Percentiles rank a stretch among this genome's conserved stretches.
Conservation (phyloP, 2,797 vertebrate species). For the Spinibarbus caldwelli region DNA sequence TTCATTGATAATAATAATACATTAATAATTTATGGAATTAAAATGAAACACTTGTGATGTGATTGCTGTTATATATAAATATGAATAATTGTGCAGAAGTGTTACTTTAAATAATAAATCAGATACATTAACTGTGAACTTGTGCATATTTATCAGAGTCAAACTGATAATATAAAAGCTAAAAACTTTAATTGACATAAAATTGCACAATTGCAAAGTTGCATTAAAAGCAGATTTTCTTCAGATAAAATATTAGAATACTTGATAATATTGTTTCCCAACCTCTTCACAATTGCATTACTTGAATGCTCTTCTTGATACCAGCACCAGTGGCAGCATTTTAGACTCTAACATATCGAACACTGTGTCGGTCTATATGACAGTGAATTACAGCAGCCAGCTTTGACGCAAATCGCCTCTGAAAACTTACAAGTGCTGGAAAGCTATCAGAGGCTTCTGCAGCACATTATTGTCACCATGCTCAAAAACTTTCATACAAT, state of each 20-base stretch:
- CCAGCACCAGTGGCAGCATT: background rate
- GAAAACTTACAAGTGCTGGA: constrained; percentile 67
- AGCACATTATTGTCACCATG: constrained; percentile 69
- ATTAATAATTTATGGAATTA: background rate
- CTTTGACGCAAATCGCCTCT: constrained; percentile 70
- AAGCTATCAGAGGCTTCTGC: constrained; percentile 65
- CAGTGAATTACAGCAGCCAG: constrained; percentile 57
- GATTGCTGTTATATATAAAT: background rate
- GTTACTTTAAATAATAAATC: background rate
- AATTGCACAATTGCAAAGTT: background rate
- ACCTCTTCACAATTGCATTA: background rate
- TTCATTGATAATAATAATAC: background rate
- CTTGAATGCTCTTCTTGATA: background rate
- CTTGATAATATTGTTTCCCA: background rate
- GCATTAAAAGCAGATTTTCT: background rate
- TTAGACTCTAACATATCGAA: background rate
- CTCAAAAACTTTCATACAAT: constrained; percentile 67
- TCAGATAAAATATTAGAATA: background rate
- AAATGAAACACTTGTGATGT: background rate
- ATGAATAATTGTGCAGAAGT: background rate
- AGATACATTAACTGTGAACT: background rate
- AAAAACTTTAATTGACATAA: background rate
- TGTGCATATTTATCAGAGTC: background rate
- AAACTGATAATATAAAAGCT: background rate
- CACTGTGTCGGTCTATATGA: constrained; percentile 24